Base-by-base conservation (phyloP, 1,140 invertebrate genomes). In the Proctacanthus coquilletti region DNA sequence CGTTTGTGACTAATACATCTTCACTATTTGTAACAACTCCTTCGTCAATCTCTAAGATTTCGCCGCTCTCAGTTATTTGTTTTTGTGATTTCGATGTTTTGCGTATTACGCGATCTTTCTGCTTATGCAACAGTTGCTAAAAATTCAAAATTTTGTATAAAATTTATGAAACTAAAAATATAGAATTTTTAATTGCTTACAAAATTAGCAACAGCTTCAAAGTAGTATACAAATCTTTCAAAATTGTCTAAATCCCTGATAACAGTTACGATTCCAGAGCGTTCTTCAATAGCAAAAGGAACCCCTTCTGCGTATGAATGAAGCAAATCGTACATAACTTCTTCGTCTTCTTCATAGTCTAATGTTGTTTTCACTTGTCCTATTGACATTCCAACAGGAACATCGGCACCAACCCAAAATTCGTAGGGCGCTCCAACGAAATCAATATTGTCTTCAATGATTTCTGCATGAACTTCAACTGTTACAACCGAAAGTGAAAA, bases 391-490 rank as follows among this genome's bases (percentile, higher is more conserved):
- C 83, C 84, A 33, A 85, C 64, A 0, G 74, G 73, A 1, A 82
- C 82, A 51, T 84, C 84, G 35, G 79, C 79, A 1, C 80, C 80
- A 13, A 93, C 80, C 77, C 80, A 85, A 60, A 94, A 89, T 43
- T 85, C 78, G 50, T 92, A 94, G 0, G 87, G 84, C 1, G 84
- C 73, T 18, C 87, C 85, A 18, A 85, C 64, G 51, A 95, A 94
- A 43, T 83, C 75, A 1, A 88, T 87, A 21, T 64, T 63, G 42
- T 69, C 69, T 20, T 56, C 58, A 64, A 71, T 68, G 52, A 68
- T 66, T 45, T 60, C 62, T 19, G 66, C 60, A 44, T 63, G 64
- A 6, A 72, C 65, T 42, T 82, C 75, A 19, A 85, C 70, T 17
- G 80, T 80, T 4, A 86, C 80, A 2, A 86, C 80, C n/a, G 83